Evolutionary conservation across 2,113 vertebrate genomes (phyloP).

Genomic region (Anarrhichthys ocellatus): DNA sequence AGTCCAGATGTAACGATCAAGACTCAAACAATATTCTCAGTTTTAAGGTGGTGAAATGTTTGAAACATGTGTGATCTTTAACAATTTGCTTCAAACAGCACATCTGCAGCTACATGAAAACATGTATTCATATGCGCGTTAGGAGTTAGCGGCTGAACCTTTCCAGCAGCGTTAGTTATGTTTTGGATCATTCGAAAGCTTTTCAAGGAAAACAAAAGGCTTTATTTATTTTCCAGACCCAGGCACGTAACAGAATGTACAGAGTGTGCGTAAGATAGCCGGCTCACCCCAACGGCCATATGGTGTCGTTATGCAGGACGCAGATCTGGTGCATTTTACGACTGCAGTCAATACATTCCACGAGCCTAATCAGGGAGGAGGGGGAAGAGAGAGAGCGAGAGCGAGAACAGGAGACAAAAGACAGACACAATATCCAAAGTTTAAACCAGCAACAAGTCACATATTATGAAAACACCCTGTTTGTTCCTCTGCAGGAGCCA

Average conservation of each 20-base stretch:
- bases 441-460: not conserved
- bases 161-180: conserved; percentile 3
- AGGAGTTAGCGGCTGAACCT: not conserved
- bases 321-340: conserved; percentile 99
- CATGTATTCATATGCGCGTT: not conserved
- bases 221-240: conserved; percentile 6
- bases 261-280: not conserved
- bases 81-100: not conserved
- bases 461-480: not conserved
- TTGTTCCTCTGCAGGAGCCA: not conserved
- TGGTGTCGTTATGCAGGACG: conserved; percentile 95
- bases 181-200: not conserved
- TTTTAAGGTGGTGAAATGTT: not conserved
- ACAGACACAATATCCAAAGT: conserved; percentile 6
- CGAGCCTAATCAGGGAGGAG: too few relatives aligned
- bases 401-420: conserved; percentile 26
- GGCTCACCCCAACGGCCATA: conserved; percentile 96
- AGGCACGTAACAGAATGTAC: conserved; percentile 10
- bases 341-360: conserved; percentile 96
- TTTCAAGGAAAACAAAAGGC: not conserved
- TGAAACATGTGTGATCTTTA: not conserved
- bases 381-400: conserved; percentile 37
- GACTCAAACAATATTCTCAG: conserved; percentile 1
- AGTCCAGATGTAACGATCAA: not conserved
- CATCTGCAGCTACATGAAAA: not conserved